phyloP scores from a whole-genome alignment of 2,113 vertebrate genomes.

The Rhodinocichla rosea region DNA sequence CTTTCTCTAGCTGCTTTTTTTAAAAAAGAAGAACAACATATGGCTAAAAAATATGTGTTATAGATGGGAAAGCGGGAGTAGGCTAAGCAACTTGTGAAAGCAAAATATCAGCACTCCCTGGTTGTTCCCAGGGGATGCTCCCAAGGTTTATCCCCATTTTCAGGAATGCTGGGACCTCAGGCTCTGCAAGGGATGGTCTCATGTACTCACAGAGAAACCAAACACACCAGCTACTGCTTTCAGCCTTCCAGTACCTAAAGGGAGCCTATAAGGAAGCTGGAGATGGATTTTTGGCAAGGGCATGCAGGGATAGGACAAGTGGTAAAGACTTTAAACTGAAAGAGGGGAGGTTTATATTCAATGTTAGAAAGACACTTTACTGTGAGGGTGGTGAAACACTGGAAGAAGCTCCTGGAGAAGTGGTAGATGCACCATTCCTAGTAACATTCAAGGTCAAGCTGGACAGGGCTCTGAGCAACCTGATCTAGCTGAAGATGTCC shows the following conservation, averaged over 20 bases:
- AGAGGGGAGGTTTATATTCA: not conserved
- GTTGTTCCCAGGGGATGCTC: not conserved
- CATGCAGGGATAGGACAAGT: not conserved
- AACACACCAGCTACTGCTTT: not conserved
- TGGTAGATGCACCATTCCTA: not conserved
- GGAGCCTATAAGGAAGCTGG: not conserved
- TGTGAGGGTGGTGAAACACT: not conserved
- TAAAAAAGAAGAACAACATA: not conserved
- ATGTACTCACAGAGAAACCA: not conserved
- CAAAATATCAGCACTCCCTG: not conserved
- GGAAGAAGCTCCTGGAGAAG: not conserved
- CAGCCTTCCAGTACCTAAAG: not conserved
- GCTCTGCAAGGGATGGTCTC: fast-evolving
- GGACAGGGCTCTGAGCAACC: not conserved
- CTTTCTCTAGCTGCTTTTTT: not conserved
- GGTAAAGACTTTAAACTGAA: not conserved
- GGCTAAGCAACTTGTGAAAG: not conserved
- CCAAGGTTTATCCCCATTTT: not conserved
- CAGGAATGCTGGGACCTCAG: not conserved
- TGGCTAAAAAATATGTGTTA: not conserved
- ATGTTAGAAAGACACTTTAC: not conserved
- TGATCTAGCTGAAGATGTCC: not conserved
- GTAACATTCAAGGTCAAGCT: not conserved
- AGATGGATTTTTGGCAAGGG: not conserved
- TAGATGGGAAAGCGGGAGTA: not conserved